Percentiles rank a stretch among this genome's conserved stretches.
These are phyloP conservation scores for Macropis europaea DNA, from an alignment of 2,888 invertebrate species.

Conservation along the genomic window DNA sequence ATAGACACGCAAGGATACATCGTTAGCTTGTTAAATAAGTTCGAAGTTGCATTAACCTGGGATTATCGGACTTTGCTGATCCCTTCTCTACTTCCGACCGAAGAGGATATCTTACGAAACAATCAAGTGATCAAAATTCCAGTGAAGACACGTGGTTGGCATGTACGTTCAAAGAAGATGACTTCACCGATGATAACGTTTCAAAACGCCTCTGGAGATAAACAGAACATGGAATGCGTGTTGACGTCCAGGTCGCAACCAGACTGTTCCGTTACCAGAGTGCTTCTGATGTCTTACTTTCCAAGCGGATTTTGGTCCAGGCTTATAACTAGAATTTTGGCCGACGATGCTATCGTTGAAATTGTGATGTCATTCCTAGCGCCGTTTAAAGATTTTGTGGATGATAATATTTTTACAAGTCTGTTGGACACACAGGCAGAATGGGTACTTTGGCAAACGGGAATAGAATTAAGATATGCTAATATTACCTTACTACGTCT, in stretches of 20 bases:
- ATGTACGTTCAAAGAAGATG: constrained; percentile 83
- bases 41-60: constrained; percentile 98
- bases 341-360: constrained; percentile 91
- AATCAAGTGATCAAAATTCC: constrained; percentile 81
- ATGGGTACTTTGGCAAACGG: constrained; percentile 97
- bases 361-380: constrained; percentile 88
- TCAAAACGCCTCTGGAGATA: constrained; percentile 57
- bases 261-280: constrained; percentile 85
- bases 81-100: constrained; percentile 92
- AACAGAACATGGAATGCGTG: constrained; percentile 76
- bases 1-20: constrained; percentile 89
- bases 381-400: constrained; percentile 86
- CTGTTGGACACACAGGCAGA: constrained; percentile 88
- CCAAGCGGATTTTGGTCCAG: constrained; percentile 99
- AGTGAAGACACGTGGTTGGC: constrained; percentile 86
- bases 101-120: constrained; percentile 83
- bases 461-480: constrained; percentile 92
- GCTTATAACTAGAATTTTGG: constrained; percentile 93
- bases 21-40: constrained; percentile 95
- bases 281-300: constrained; percentile 97
- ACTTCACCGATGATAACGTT: constrained; percentile 77
- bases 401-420: constrained; percentile 83
- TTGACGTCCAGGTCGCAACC: constrained; percentile 81
- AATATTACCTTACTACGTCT: constrained; percentile 90
- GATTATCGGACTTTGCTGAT: constrained; percentile 94